phyloP scores from a whole-genome alignment of 2,113 vertebrate genomes.

The Turnix velox region DNA sequence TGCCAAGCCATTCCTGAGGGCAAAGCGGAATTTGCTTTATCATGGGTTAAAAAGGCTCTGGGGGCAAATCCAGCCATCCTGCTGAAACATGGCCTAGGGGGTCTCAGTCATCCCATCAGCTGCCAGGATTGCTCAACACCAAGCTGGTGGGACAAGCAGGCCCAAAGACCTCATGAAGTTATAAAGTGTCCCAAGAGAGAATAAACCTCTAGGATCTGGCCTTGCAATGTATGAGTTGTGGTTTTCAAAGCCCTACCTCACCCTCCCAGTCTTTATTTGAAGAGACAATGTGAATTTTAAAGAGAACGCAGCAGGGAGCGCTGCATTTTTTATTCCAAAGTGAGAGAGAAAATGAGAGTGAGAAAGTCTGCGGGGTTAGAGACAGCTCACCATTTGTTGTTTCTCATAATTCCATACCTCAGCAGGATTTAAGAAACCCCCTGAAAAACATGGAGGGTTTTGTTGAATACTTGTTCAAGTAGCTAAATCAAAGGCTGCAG shows the following conservation, averaged over 20 bases:
- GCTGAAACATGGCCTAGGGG: neutral
- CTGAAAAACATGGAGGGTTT: constrained; percentile 59
- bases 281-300: constrained; percentile 71
- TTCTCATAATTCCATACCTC: constrained; percentile 60
- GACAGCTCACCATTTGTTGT: constrained; percentile 53
- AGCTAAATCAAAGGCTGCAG: constrained; percentile 36
- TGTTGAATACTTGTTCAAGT: constrained; percentile 29
- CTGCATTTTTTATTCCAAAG: constrained; percentile 67
- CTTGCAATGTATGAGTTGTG: constrained; percentile 48
- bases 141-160: constrained; percentile 19
- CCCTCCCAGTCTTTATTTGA: constrained; percentile 63
- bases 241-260: constrained; percentile 61
- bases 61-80: neutral
- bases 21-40: neutral
- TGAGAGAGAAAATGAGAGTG: constrained; percentile 60
- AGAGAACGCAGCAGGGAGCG: constrained; percentile 63
- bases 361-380: constrained; percentile 49
- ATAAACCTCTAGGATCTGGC: constrained; percentile 46
- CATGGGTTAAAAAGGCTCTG: neutral
- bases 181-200: constrained; percentile 51
- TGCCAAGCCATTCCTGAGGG: neutral
- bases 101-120: neutral
- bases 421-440: constrained; percentile 49
- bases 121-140: neutral
- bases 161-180: constrained; percentile 64